Base-by-base conservation (phyloP, 2,888 invertebrate genomes). In the Mesopsocus fuscifrons region DNA sequence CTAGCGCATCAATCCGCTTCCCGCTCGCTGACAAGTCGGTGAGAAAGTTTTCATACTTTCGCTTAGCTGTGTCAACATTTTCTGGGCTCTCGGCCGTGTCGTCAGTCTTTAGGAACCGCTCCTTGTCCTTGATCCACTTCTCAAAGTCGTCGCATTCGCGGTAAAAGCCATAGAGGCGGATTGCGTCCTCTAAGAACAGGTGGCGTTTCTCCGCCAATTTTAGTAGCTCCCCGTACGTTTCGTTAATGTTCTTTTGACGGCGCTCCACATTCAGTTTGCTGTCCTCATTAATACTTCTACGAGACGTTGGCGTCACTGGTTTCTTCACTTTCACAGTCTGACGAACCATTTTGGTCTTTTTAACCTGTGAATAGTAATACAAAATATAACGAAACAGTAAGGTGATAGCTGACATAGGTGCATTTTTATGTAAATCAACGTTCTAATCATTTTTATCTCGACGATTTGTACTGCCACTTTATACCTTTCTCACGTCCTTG, bases 131-230 rank as follows among this genome's bases (percentile, higher is more conserved):
- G 62, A 95, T 91, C 95, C 97, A 98, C 52, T 78, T 78, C 60
- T 95, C 94, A 58, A 98, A 94, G 62, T 92, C 92, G 54, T 95
- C 94, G 61, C 97, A 97, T 57, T 97, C 95, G 8, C 85, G 75
- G 63, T 88, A 92, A 67, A 97, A 94, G 43, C 81, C 81, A 63
- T 84, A 94, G 45, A 95, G 65, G 52, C 85, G 74, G 52, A 92
- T 88, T 0, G 94, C 84, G 57, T 95, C 95, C 52, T 89, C 88
- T 3, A 97, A 67, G 31, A 88, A 72, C 0, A 80, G 77, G 49
- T 83, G 80, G 0, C 95, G 72, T 18, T 77, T 74, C 53, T 76
- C 60, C 18, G 91, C 87, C 46, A 87, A 68, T 45, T 82, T 73
- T 43, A 80, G 71, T 3, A 95, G 71, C 50, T 87, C 77, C 40